Evolutionary conservation across 2,113 vertebrate species (phyloP).

Genomic region (Genyomyrus donnyi): DNA sequence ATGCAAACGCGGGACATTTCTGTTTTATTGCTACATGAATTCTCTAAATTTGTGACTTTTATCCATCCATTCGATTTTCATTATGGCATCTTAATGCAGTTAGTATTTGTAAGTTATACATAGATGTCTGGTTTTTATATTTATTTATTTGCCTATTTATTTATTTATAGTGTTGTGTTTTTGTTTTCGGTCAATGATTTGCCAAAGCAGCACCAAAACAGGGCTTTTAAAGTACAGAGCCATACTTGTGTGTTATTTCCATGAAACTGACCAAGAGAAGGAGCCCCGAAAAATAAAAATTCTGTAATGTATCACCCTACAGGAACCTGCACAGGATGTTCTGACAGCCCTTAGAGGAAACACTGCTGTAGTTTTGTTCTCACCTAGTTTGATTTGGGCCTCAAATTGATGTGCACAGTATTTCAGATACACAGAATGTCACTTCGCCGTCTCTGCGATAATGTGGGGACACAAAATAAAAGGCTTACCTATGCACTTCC

Average conservation of each 20-base stretch:
- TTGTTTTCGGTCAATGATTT: constrained; percentile 29
- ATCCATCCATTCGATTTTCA: constrained; percentile 20
- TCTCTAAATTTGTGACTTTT: constrained; percentile 28
- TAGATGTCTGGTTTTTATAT: constrained; percentile 21
- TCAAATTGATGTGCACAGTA: neutral
- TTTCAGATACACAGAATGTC: neutral
- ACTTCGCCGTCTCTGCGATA: neutral
- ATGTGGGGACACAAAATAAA: neutral
- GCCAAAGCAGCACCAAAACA: constrained; percentile 33
- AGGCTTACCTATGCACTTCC: constrained; percentile 54
- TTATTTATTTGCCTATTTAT: constrained; percentile 21
- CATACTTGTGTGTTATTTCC: constrained; percentile 23
- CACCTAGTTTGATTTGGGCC: neutral
- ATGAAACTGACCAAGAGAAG: neutral
- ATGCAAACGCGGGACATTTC: constrained; percentile 55
- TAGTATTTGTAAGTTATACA: constrained; percentile 22
- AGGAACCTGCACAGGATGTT: neutral
- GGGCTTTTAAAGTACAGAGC: constrained; percentile 27
- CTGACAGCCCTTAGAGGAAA: neutral
- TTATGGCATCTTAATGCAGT: constrained; percentile 22
- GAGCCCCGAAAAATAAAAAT: neutral
- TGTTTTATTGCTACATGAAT: constrained; percentile 21
- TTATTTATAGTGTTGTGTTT: constrained; percentile 13
- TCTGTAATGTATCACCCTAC: neutral
- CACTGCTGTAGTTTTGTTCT: neutral